Percentiles rank a stretch among this genome's conserved stretches.
phyloP scores from a whole-genome alignment of 1,140 invertebrate species.

The Micrasema minimum region DNA sequence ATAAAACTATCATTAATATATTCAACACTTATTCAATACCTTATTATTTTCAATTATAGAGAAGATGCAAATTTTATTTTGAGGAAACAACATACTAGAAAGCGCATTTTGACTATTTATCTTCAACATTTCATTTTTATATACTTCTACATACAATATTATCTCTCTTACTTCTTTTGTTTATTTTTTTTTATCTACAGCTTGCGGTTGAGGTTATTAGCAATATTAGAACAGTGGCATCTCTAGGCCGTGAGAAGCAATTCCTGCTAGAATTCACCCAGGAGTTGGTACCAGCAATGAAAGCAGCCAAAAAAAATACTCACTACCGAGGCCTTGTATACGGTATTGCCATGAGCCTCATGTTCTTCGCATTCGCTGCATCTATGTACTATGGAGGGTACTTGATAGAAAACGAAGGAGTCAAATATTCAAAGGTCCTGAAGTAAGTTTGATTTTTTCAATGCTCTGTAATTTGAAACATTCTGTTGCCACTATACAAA shows the following conservation, averaged over 20 bases:
- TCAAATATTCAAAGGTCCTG: constrained; percentile 73
- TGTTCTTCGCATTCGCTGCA: constrained; percentile 80
- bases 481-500: too few relatives aligned
- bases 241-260: constrained; percentile 74
- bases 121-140: too few relatives aligned
- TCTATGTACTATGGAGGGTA: constrained; percentile 79
- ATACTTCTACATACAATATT: too few relatives aligned
- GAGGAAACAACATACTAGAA: too few relatives aligned
- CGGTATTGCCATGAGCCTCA: constrained; percentile 75
- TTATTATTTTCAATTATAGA: too few relatives aligned
- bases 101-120: too few relatives aligned
- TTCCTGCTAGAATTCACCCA: constrained; percentile 73
- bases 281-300: constrained; percentile 67
- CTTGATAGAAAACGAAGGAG: constrained; percentile 70
- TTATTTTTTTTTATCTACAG: constrained; percentile 60
- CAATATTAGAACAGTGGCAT: constrained; percentile 82
- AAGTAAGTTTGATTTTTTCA: constrained; percentile 66
- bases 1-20: too few relatives aligned
- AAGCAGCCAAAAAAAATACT: constrained; percentile 66
- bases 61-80: too few relatives aligned
- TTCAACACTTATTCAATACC: too few relatives aligned
- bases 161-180: too few relatives aligned
- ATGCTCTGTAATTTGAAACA: too few relatives aligned
- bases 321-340: constrained; percentile 76
- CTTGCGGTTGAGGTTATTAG: constrained; percentile 83